Base-by-base conservation (phyloP, 2,113 vertebrate species). In the Cervus canadensis region DNA sequence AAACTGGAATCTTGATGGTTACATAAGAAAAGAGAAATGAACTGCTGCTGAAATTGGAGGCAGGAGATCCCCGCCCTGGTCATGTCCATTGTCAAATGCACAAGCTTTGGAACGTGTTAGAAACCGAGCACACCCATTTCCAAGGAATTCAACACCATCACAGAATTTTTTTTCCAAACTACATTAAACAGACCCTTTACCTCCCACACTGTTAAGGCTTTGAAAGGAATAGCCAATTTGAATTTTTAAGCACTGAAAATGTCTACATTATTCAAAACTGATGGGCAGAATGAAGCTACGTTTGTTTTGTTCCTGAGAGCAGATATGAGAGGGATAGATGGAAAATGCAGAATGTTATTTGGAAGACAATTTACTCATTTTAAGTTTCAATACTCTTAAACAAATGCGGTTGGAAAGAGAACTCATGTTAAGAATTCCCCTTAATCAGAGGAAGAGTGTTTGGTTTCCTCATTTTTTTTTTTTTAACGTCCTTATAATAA, bases 21-120 rank as follows among this genome's bases (percentile, higher is more conserved):
- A 93, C 26, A 6, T 91, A 87, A 97, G 64, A 97, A 78, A 81
- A 92, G 57, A 97, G 85, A 90, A 95, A 92, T 40, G 67, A 96
- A 74, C 59, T 30, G 23, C 56, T 21, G n/a, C 92, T 83, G 87
- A 93, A 84, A 87, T 1, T 56, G 54, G 54, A 97, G 60, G 60
- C 94, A 57, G 50, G 52, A 52, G 28, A 92, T 56, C 28, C 28
- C 2, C 0, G 0, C 62, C 85, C 79, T 30, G 45, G 78, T 50
- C 79, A 79, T 8, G 12, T 87, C 52, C 87, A 89, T 2, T 56
- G 76, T 83, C 81, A 94, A 91, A 95, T 11, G 64, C 40, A 62
- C 59, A 64, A 87, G 79, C 40, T 94, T 48, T 74, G 64, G 56
- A 71, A 87, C 83, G 21, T 67, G 54, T 60, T 52, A 14, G 21